Base-by-base conservation (phyloP, 2,113 vertebrate genomes). In the Carassius carassius region DNA sequence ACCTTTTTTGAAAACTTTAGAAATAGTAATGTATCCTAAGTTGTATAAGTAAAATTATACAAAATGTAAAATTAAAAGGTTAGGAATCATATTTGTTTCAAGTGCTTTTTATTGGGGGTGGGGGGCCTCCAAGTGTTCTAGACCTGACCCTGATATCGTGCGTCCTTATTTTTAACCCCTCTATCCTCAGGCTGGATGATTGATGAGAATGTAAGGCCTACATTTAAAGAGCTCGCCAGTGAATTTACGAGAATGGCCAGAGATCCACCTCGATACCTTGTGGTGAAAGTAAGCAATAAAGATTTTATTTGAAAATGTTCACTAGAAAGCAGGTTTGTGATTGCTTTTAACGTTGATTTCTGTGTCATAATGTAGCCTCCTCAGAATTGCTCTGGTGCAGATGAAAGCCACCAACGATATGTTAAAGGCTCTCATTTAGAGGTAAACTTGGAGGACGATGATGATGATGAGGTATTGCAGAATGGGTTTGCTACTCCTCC, bases 231-330 rank as follows among this genome's bases (percentile, higher is more conserved):
- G 89, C 90, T 99, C 90, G 97, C 96, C 32, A 97, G 94, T 74
- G 97, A 99, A 90, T 99, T 99, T 86, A 98, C 97, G 16, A 95
- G 97, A 54, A 99, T 99, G 97, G 97, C 97, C 12, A 95, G 97
- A 9, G 97, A 98, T 90, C 97, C 97, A 14, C 96, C 94, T 0
- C 93, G 97, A 70, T 98, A 96, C 88, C 94, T 99, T 8, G 97
- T 99, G 51, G 96, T 98, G 87, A 97, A 95, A 93, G 97, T 97
- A 72, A 91, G 91, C 67, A 21, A 7, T 10, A 44, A 6, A 8
- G 35, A 47, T 17, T 63, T 44, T 35, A 11, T 21, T 60, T n/a
- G 17, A 2, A 54, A 51, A 10, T 58, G 0, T 4, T 77, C 35
- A 58, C 29, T 3, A 54, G 23, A 11, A 41, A 25, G 35, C 21